Percentiles rank a stretch among this genome's conserved stretches.
phyloP scores from a whole-genome alignment of 2,797 vertebrate genomes.

The Pogoniulus pusillus region DNA sequence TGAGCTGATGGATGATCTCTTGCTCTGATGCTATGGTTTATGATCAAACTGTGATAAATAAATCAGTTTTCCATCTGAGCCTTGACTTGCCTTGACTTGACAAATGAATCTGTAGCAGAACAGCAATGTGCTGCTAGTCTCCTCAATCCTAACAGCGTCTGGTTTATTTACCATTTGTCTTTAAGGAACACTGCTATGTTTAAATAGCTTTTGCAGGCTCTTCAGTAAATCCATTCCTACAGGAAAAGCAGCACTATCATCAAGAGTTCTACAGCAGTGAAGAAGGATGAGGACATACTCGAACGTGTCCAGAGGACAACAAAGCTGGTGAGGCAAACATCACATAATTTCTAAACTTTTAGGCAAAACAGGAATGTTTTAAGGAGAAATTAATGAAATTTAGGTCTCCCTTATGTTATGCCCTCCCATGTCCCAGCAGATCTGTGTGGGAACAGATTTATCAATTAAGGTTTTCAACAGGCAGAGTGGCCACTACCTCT shows the following conservation, averaged over 20 bases:
- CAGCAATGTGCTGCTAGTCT: not conserved
- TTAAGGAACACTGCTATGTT: not conserved
- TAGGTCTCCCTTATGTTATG: not conserved
- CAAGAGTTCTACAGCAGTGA: not conserved
- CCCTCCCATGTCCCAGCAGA: not conserved
- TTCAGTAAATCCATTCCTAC: not conserved
- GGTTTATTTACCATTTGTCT: not conserved
- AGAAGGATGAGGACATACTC: too few relatives aligned
- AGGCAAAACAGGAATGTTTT: not conserved
- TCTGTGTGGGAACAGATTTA: not conserved
- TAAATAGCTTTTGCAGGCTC: not conserved
- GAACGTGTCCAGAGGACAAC: too few relatives aligned
- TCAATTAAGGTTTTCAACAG: not conserved
- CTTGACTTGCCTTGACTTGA: not conserved
- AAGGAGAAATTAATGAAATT: not conserved
- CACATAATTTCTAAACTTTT: not conserved
- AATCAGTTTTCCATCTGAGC: not conserved
- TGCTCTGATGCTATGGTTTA: not conserved
- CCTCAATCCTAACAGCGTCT: not conserved
- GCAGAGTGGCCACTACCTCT: not conserved
- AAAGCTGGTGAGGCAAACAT: not conserved
- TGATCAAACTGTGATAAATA: not conserved
- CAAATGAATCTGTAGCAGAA: not conserved
- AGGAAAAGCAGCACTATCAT: not conserved
- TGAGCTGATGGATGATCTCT: not conserved